Evolutionary conservation across 2,113 vertebrate species (phyloP).

Genomic region (Alethe diademata): DNA sequence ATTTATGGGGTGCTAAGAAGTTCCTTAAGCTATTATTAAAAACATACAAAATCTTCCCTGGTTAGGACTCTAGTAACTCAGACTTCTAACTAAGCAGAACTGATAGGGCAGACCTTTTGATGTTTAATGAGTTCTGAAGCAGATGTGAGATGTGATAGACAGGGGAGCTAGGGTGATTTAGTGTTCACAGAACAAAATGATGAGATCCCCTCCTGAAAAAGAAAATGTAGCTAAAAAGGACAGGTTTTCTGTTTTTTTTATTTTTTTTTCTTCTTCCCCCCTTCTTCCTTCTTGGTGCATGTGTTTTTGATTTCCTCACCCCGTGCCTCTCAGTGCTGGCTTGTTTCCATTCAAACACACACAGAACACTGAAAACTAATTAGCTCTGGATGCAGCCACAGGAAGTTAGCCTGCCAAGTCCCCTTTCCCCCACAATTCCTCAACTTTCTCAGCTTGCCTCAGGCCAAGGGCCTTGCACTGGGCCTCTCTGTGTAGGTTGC

Average conservation of each 20-base stretch:
- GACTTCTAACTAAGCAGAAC: slow-evolving; percentile 82
- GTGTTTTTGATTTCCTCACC: slow-evolving; percentile 85
- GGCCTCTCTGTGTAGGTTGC: slow-evolving; percentile 81
- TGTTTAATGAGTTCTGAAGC: slow-evolving; percentile 83
- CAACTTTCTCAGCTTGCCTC: slow-evolving; percentile 78
- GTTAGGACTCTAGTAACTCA: slow-evolving; percentile 76
- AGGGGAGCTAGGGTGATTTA: slow-evolving; percentile 75
- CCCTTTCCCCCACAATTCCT: slow-evolving; percentile 85
- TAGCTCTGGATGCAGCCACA: slow-evolving; percentile 82
- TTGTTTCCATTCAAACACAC: slow-evolving; percentile 79
- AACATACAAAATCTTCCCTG: slow-evolving; percentile 79
- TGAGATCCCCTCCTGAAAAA: slow-evolving; percentile 71
- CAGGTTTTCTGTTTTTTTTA: neutral
- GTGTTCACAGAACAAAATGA: slow-evolving; percentile 76
- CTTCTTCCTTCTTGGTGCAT: slow-evolving; percentile 72
- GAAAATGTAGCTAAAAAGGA: slow-evolving; percentile 74
- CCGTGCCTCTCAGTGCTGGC: slow-evolving; percentile 74
- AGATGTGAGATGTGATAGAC: slow-evolving; percentile 81
- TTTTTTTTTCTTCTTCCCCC: neutral
- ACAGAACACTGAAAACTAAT: slow-evolving; percentile 85
- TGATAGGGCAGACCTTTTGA: slow-evolving; percentile 80
- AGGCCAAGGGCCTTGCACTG: slow-evolving; percentile 72
- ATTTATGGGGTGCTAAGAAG: slow-evolving; percentile 85
- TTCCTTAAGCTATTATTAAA: slow-evolving; percentile 85
- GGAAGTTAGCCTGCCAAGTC: slow-evolving; percentile 89